phyloP scores from a whole-genome alignment of 2,888 invertebrate genomes.

The Zaprionus obscuricornis region DNA sequence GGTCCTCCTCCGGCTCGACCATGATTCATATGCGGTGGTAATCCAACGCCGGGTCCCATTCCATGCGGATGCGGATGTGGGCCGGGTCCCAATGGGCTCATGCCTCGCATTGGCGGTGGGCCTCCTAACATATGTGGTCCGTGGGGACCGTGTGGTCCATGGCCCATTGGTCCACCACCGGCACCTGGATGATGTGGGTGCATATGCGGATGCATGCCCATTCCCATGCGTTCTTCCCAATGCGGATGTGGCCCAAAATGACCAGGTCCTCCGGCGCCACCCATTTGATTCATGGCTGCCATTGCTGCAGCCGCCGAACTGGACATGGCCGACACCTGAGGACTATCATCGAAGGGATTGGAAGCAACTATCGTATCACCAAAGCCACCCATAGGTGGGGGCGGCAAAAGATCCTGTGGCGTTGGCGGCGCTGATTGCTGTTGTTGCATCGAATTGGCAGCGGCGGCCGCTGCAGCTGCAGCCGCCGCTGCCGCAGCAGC shows the following conservation, averaged over 20 bases:
- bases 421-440: constrained; percentile 89
- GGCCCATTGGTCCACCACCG: constrained; percentile 85
- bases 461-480: constrained; percentile 81
- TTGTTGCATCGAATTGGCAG: constrained; percentile 85
- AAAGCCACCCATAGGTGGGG: constrained; percentile 93
- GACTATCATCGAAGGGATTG: constrained; percentile 96
- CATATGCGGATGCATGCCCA: constrained; percentile 86
- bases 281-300: constrained; percentile 88
- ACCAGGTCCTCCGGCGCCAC: constrained; percentile 67
- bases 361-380: constrained; percentile 97
- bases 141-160: constrained; percentile 81
- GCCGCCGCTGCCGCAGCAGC: constrained; percentile 84
- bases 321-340: constrained; percentile 85
- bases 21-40: constrained; percentile 82
- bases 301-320: constrained; percentile 83
- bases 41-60: constrained; percentile 78
- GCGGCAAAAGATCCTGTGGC: constrained; percentile 90
- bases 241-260: constrained; percentile 78
- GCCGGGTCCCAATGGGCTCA: constrained; percentile 81
- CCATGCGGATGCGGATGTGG: constrained; percentile 76
- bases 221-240: constrained; percentile 85
- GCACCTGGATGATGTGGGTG: constrained; percentile 87
- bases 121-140: constrained; percentile 86
- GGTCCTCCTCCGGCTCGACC: constrained; percentile 80
- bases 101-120: constrained; percentile 83